Conservation (phyloP, 1,140 invertebrate species). For the Calliopsis andreniformis region DNA sequence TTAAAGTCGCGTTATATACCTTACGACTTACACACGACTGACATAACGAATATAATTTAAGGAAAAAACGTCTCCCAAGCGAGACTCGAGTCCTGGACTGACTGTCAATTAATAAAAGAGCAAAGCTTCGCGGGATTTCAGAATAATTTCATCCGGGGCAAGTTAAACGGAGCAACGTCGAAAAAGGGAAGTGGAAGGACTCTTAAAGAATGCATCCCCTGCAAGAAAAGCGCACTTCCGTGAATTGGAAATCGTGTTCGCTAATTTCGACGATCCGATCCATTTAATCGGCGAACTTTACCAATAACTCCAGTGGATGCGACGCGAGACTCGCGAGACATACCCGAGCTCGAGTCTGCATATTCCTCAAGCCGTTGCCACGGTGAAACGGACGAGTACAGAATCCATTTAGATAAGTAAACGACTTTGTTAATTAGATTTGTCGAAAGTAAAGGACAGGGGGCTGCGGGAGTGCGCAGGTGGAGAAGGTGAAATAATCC, state of each 20-base stretch:
- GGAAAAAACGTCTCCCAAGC: conserved; percentile 2
- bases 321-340: not conserved
- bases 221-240: not conserved
- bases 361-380: conserved; percentile 38
- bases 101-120: conserved; percentile 32
- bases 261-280: not conserved
- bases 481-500: conserved; percentile 72
- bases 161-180: not conserved
- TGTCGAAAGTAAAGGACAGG: conserved; percentile 72
- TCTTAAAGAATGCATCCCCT: not conserved
- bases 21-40: not conserved
- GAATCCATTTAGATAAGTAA: conserved; percentile 79
- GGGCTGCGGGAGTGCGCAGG: conserved; percentile 51
- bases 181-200: no score
- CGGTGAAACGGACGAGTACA: conserved; percentile 70
- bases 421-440: conserved; percentile 79
- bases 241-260: not conserved
- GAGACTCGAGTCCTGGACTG: conserved; percentile 34
- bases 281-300: not conserved
- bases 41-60: conserved; percentile 34
- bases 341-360: not conserved
- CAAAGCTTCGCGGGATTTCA: not conserved
- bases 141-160: conserved; percentile 26
- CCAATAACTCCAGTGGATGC: not conserved
- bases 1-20: conserved; percentile 44